phyloP scores from a whole-genome alignment of 1,140 invertebrate genomes.

The Papilio xuthus region DNA sequence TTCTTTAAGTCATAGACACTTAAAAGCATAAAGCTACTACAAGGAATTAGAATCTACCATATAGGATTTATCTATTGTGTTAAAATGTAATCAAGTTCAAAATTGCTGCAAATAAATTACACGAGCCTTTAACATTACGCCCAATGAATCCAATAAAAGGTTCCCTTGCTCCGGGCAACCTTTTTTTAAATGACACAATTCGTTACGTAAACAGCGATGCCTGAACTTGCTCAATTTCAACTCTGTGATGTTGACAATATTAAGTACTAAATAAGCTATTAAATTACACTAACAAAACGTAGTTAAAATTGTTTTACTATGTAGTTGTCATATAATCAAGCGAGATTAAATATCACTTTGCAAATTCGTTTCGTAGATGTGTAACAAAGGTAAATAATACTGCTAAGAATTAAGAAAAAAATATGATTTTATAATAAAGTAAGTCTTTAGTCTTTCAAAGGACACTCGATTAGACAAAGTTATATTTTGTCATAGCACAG shows the following conservation, averaged over 20 bases:
- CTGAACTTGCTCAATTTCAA: neutral
- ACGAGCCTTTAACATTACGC: constrained; percentile 3
- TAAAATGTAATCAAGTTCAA: constrained; percentile 1
- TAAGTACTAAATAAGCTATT: neutral
- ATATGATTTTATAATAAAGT: too few relatives aligned
- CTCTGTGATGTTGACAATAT: neutral
- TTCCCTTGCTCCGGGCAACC: neutral
- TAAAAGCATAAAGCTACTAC: neutral
- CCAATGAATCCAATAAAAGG: constrained; percentile 24
- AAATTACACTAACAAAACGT: neutral
- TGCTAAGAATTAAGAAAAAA: too few relatives aligned
- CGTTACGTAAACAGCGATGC: neutral
- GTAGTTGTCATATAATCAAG: too few relatives aligned
- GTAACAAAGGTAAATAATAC: too few relatives aligned
- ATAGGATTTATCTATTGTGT: neutral
- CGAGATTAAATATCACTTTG: too few relatives aligned
- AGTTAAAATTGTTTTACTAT: too few relatives aligned
- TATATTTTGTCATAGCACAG: neutral
- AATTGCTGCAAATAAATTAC: constrained; percentile 16
- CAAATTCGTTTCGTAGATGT: too few relatives aligned
- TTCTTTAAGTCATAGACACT: neutral
- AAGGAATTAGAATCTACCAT: neutral
- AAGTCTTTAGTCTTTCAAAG: too few relatives aligned
- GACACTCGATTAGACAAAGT: neutral
- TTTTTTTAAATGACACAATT: constrained; percentile 12